These are phyloP conservation scores for Semicossyphus pulcher DNA, from an alignment of 2,113 vertebrate genomes.

Conservation along the genomic window DNA sequence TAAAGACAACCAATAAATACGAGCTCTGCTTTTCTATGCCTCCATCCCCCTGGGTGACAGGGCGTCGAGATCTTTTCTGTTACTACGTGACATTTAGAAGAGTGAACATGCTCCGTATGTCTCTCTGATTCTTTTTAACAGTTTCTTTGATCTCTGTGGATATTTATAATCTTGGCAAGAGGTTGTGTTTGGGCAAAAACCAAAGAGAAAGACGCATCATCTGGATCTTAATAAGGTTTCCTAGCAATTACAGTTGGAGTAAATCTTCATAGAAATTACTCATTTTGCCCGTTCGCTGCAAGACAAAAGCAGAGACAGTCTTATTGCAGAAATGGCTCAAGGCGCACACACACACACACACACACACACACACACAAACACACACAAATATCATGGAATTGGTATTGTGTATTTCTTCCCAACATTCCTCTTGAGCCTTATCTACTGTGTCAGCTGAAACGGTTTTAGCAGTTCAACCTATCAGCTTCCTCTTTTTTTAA, in stretches of 20 bases:
- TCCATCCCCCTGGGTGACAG: not conserved
- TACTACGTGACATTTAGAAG: constrained; percentile 10
- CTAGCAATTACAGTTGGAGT: constrained; percentile 64
- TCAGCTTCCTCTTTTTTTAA: constrained; percentile 69
- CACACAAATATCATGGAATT: constrained; percentile 15
- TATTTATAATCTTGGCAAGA: constrained; percentile 60
- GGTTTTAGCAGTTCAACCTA: constrained; percentile 68
- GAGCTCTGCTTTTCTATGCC: not conserved
- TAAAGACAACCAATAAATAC: constrained; percentile 24
- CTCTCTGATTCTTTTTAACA: constrained; percentile 4
- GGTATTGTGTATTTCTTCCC: constrained; percentile 39
- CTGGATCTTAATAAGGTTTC: constrained; percentile 72
- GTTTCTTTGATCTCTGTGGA: constrained; percentile 46
- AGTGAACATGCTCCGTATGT: not conserved
- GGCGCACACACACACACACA: constrained; percentile 5
- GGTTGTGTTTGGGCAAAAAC: constrained; percentile 63
- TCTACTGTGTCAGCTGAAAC: constrained; percentile 75
- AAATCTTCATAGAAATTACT: constrained; percentile 54
- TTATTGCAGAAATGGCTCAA: constrained; percentile 53
- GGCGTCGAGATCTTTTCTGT: not conserved
- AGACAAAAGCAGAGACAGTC: constrained; percentile 36
- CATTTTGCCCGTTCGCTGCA: constrained; percentile 41
- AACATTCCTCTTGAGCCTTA: constrained; percentile 65
- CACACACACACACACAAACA: constrained; percentile 24
- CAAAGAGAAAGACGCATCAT: constrained; percentile 65